Base-by-base conservation (phyloP, 2,888 invertebrate genomes). In the Venusia cambrica region DNA sequence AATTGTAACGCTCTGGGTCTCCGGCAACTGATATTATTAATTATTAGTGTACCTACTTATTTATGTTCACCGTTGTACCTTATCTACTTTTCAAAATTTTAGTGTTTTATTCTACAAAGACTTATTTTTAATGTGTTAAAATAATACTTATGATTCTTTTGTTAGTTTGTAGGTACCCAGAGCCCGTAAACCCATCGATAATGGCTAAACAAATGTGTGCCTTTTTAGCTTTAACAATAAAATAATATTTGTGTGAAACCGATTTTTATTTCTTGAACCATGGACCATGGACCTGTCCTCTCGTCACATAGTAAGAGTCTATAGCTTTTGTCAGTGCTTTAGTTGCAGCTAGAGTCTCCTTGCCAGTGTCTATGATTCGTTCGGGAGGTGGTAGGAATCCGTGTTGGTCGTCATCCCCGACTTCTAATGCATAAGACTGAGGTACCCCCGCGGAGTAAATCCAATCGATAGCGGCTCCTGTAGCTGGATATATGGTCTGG, bases 221-320 rank as follows among this genome's bases (percentile, higher is more conserved):
- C 68, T 71, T 70, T 13, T 46, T 54, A 48, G 47, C 48, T 54
- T 45, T 44, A 40, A 46, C n/a, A 67, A 62, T 63, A 66, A 66
- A n/a, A 66, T 55, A 54, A 50, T 65, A 67, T 72, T 72, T 72
- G 51, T 67, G 57, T 67, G 62, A 28, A 20, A 5, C 5, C n/a
- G 20, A 18, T 22, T 43, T 48, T 57, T 55, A 46, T 56, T 52
- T 54, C 49, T 31, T 49, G 32, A 60, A 59, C 64, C 62, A 62
- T 1, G 45, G 17, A 2, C 33, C 15, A 4, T 28, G 4, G 3
- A 39, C 18, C 4, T 4, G 12, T 7, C 14, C 18, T 27, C 30
- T 42, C 2, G 10, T 18, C 2, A 30, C 7, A n/a, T 33, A 16
- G 4, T 25, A 10, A 2, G 42, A 34, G 8, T 40, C 37, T 3